Evolutionary conservation across 2,113 vertebrate genomes (phyloP).

Genomic region (Xyrauchen texanus): DNA sequence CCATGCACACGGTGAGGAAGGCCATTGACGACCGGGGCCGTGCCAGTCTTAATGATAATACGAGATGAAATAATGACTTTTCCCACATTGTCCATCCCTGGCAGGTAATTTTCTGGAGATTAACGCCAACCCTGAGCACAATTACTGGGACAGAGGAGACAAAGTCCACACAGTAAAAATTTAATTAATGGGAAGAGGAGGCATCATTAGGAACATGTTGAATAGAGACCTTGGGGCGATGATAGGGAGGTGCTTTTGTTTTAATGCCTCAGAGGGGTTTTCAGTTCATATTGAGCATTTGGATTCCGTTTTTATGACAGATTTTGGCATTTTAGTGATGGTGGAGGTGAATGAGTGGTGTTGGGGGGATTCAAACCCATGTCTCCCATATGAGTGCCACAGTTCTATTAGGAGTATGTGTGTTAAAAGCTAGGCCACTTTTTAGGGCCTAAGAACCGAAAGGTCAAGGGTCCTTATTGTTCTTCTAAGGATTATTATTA

Average conservation of each 20-base stretch:
- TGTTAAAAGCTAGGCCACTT: no score
- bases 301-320: neutral
- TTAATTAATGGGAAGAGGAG: constrained; percentile 49
- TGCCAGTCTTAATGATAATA: constrained; percentile 52
- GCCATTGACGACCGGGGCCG: neutral
- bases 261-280: neutral
- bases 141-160: constrained; percentile 44
- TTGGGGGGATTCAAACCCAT: no score
- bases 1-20: constrained; percentile 7
- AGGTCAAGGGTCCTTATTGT: no score
- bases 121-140: constrained; percentile 46
- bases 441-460: no score
- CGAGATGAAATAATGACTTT: constrained; percentile 56
- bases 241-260: neutral
- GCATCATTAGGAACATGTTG: constrained; percentile 43
- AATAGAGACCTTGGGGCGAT: constrained; percentile 19
- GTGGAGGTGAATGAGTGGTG: neutral
- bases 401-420: no score
- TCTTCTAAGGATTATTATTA: no score
- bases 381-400: no score
- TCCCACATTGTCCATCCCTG: constrained; percentile 40
- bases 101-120: constrained; percentile 59
- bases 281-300: neutral
- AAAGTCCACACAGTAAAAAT: constrained; percentile 45
- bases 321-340: neutral